Evolutionary conservation across 2,113 vertebrate genomes (phyloP).

Genomic region (Taurulus bubalis): DNA sequence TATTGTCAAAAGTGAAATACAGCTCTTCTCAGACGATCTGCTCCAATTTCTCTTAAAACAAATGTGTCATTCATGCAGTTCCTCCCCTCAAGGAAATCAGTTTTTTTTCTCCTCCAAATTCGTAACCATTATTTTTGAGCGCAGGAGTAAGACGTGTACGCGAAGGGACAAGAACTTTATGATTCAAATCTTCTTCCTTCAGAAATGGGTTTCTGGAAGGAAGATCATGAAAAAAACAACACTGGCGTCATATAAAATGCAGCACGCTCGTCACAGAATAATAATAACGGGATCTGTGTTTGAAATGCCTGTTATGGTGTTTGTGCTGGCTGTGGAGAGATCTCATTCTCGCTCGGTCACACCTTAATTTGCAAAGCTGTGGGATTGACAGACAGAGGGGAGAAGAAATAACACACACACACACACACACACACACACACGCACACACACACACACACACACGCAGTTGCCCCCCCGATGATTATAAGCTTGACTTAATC

Average conservation of each 20-base stretch:
- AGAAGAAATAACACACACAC: conserved; percentile 13
- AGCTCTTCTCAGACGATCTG: neutral
- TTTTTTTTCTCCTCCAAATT: neutral
- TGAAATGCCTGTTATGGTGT: conserved; percentile 59
- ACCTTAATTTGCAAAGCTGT: conserved; percentile 68
- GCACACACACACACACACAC: conserved; percentile 22
- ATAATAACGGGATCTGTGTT: conserved; percentile 41
- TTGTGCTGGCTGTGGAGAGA: conserved; percentile 48
- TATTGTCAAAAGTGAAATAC: conserved; percentile 20
- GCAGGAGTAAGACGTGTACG: conserved; percentile 23
- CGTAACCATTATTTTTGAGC: conserved; percentile 15
- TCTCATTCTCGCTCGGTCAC: conserved; percentile 55
- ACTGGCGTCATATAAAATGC: conserved; percentile 25
- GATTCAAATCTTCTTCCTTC: conserved; percentile 19
- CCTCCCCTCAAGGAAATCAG: conserved; percentile 8
- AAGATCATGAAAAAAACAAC: conserved; percentile 24
- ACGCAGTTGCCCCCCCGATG: conserved; percentile 25
- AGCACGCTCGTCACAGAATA: conserved; percentile 24
- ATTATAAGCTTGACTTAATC: conserved; percentile 66
- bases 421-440: conserved; percentile 21
- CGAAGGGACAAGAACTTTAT: conserved; percentile 16
- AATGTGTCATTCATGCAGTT: conserved; percentile 27
- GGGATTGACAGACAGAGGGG: conserved; percentile 50
- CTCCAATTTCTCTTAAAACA: conserved; percentile 13
- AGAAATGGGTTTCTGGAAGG: conserved; percentile 20